A percentile compares a stretch with the other conserved stretches of the same genome.
Conservation (phyloP, 2,797 vertebrate genomes). For the Pygocentrus nattereri region DNA sequence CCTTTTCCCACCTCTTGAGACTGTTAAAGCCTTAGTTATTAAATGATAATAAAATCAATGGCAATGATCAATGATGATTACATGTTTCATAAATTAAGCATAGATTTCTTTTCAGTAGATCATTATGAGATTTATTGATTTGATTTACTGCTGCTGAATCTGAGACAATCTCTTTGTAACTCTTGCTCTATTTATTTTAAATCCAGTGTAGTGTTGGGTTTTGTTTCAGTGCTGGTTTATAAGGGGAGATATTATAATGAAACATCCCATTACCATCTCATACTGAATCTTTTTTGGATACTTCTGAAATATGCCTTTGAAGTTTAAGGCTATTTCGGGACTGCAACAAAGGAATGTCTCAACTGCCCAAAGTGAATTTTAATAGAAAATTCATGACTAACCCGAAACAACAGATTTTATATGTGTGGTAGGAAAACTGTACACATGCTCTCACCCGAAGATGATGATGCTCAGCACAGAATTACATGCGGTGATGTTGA, state of each 20-base stretch:
- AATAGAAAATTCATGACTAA: background rate
- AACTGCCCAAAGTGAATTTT: background rate
- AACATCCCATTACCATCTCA: background rate
- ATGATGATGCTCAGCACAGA: background rate
- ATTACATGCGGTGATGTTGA: conserved; percentile 11
- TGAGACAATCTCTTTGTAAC: too few species aligned
- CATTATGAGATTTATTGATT: too few species aligned
- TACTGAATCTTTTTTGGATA: background rate
- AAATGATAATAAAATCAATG: too few species aligned
- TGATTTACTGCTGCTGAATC: too few species aligned
- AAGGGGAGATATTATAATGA: background rate
- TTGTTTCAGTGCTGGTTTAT: background rate
- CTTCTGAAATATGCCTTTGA: background rate
- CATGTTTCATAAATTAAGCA: too few species aligned
- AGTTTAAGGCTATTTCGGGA: background rate
- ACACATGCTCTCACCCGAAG: background rate
- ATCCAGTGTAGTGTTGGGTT: too few species aligned
- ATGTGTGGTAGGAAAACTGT: background rate
- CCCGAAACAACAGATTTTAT: background rate
- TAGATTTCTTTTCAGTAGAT: too few species aligned
- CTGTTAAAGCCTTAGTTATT: background rate
- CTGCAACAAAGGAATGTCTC: background rate
- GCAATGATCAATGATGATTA: too few species aligned
- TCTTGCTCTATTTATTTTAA: too few species aligned
- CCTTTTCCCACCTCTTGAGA: too few species aligned